Conservation (phyloP, 2,797 vertebrate genomes). For the Rhynchonycteris naso region DNA sequence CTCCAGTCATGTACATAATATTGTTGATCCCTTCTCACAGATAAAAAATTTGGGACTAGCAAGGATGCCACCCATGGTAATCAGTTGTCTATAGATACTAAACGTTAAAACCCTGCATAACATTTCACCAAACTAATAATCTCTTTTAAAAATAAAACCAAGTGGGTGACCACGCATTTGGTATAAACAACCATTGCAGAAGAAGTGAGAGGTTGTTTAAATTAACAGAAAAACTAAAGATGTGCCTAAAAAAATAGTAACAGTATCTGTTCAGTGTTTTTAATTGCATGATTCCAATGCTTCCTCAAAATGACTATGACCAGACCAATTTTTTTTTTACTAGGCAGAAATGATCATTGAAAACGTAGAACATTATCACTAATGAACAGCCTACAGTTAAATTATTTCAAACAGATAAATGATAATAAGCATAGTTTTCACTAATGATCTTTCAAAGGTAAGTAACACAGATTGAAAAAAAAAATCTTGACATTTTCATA, state of each 20-base stretch:
- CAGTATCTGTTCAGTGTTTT: background rate
- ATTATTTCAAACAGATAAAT: conserved; percentile 29
- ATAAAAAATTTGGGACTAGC: background rate
- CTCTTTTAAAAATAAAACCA: background rate
- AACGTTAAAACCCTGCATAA: background rate
- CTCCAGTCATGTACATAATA: background rate
- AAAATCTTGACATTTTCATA: conserved; percentile 29
- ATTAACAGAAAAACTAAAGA: conserved; percentile 7
- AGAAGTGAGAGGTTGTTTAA: background rate
- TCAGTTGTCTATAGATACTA: background rate
- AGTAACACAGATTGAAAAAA: background rate
- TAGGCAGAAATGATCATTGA: conserved; percentile 15
- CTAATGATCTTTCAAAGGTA: conserved; percentile 27
- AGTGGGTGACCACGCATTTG: background rate
- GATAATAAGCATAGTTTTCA: background rate
- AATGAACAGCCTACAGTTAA: background rate
- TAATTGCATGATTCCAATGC: background rate
- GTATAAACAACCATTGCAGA: background rate
- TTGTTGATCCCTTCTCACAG: background rate
- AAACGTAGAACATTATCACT: background rate
- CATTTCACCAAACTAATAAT: background rate
- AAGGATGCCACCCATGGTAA: background rate
- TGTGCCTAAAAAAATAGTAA: background rate
- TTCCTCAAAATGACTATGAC: background rate
- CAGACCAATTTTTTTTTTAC: background rate